Conservation (phyloP, 1,140 invertebrate genomes). For the Euwallacea similis region DNA sequence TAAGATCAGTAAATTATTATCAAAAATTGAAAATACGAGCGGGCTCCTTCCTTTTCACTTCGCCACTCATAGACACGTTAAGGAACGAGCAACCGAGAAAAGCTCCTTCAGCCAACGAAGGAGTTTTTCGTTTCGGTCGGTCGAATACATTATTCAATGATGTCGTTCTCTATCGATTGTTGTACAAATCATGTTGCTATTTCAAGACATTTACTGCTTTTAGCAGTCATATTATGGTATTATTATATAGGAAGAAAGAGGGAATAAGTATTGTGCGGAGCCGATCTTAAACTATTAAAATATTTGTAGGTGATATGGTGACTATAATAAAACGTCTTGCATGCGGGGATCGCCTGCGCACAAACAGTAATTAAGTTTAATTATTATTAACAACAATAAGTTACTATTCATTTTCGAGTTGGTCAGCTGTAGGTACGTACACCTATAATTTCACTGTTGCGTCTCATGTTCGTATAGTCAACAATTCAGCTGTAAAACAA, state of each 20-base stretch:
- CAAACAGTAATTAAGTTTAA: constrained; percentile 19
- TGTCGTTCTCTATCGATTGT: constrained; percentile 52
- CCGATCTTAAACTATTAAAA: constrained; percentile 19
- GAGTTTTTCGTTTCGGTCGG: too few relatives aligned
- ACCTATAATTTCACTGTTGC: too few relatives aligned
- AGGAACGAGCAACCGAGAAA: neutral
- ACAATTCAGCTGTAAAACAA: too few relatives aligned
- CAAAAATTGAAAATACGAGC: neutral
- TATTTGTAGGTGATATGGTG: constrained; percentile 18
- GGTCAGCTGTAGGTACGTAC: too few relatives aligned
- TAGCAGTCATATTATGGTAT: constrained; percentile 44
- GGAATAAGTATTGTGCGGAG: constrained; percentile 30
- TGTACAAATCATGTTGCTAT: constrained; percentile 55
- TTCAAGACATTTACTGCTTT: constrained; percentile 53
- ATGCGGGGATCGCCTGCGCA: constrained; percentile 32
- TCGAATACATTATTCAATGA: constrained; percentile 33
- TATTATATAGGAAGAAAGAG: constrained; percentile 19
- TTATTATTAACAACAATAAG: constrained; percentile 1
- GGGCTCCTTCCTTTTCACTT: neutral
- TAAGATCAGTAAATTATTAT: neutral
- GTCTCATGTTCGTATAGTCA: too few relatives aligned
- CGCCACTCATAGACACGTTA: neutral
- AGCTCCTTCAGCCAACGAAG: too few relatives aligned
- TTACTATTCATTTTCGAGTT: too few relatives aligned
- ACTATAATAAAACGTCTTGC: constrained; percentile 26